Percentiles rank a stretch among this genome's conserved stretches.
These are phyloP conservation scores for Heliconius hermathena DNA, from an alignment of 1,140 invertebrate genomes.

Conservation along the genomic window DNA sequence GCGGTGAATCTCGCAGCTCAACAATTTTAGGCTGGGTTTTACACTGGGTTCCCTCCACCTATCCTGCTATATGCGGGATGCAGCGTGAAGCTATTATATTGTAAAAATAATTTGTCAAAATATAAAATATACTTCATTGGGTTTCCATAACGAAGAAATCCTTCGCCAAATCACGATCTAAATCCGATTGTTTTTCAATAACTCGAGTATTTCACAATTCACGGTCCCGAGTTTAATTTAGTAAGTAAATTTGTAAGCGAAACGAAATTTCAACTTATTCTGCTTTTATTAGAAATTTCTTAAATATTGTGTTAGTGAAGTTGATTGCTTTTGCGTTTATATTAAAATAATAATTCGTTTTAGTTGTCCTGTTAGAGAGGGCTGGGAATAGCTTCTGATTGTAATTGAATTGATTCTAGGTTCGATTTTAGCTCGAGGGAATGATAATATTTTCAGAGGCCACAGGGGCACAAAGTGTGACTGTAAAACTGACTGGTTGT, in stretches of 20 bases:
- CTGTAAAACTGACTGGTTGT: no score
- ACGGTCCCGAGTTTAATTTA: conserved; percentile 8
- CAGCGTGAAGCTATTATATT: not conserved
- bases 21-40: not conserved
- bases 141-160: not conserved
- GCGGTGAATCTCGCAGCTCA: not conserved
- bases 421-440: no score
- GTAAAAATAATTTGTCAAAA: not conserved
- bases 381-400: no score
- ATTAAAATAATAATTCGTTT: not conserved
- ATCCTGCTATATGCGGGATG: no score
- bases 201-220: conserved; percentile 6
- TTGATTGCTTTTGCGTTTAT: conserved; percentile 6
- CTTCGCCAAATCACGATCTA: conserved; percentile 1
- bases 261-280: conserved; percentile 9
- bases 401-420: no score
- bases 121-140: not conserved
- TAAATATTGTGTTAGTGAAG: conserved; percentile 15
- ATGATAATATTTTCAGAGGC: no score
- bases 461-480: no score
- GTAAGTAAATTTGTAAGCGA: conserved; percentile 15
- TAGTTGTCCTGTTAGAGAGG: not conserved
- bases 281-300: conserved; percentile 5
- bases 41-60: no score
- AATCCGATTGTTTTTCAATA: conserved; percentile 12